Percentiles rank a stretch among this genome's conserved stretches.
phyloP scores from a whole-genome alignment of 92 coral and sea anemone species.

The Montipora capitata region DNA sequence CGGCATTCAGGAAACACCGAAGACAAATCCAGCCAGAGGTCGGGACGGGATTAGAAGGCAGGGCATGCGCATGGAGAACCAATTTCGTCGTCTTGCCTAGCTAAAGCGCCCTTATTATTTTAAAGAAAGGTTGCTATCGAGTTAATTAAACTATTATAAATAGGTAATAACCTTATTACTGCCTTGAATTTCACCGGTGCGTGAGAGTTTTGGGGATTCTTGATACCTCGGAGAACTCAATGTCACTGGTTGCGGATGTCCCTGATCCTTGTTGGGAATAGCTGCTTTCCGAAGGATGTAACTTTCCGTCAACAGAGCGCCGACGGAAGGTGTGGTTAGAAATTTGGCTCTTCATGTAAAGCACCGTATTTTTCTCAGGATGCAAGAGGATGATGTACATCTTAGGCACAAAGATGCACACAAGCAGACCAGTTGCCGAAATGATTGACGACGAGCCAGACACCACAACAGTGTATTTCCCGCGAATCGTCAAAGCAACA shows the following conservation, averaged over 20 bases:
- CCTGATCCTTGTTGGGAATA: not conserved
- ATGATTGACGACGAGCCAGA: conserved; percentile 80
- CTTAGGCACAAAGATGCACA: conserved; percentile 88
- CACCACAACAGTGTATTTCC: conserved; percentile 75
- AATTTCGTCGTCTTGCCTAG: not conserved
- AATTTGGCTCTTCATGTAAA: conserved; percentile 83
- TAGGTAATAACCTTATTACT: not conserved
- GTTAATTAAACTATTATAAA: not conserved
- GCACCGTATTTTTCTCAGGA: conserved; percentile 86
- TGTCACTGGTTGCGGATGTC: conserved; percentile 30
- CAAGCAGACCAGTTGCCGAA: conserved; percentile 83
- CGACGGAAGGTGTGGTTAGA: conserved; percentile 81
- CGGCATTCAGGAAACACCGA: too few species aligned
- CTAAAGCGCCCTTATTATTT: not conserved
- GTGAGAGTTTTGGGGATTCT: conserved; percentile 12
- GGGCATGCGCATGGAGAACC: too few species aligned
- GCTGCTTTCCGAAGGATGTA: conserved; percentile 19
- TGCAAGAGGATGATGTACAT: conserved; percentile 78
- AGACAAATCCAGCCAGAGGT: too few species aligned
- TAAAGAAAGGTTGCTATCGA: not conserved
- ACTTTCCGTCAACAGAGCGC: conserved; percentile 32
- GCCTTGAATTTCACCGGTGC: not conserved
- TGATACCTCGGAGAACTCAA: not conserved
- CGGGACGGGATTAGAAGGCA: too few species aligned
- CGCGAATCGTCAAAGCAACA: conserved; percentile 78